A percentile compares a stretch with the other conserved stretches of the same genome.
phyloP scores from a whole-genome alignment of 2,888 invertebrate genomes.

The Lottia scabra region DNA sequence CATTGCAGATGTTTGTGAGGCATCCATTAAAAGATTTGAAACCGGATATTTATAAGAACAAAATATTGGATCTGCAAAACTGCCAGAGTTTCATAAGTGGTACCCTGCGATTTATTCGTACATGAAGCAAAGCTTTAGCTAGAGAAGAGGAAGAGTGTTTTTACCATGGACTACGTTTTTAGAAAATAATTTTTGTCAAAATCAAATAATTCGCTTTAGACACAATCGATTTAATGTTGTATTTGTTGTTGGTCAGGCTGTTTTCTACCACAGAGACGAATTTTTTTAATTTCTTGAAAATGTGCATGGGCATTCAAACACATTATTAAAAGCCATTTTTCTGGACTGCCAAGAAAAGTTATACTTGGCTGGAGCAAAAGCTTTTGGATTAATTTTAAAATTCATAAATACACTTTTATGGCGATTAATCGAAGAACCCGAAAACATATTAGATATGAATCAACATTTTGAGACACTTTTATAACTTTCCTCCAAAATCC shows the following conservation, averaged over 20 bases:
- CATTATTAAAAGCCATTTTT: conserved; percentile 27
- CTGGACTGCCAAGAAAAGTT: conserved; percentile 31
- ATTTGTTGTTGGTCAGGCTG: conserved; percentile 24
- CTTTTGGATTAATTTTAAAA: conserved; percentile 32
- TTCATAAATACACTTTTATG: conserved; percentile 22
- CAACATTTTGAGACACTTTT: neutral
- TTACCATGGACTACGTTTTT: conserved; percentile 21
- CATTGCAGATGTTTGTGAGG: conserved; percentile 27
- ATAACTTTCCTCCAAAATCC: neutral
- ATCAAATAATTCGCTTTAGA: conserved; percentile 27
- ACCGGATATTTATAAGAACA: conserved; percentile 12
- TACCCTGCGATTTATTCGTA: conserved; percentile 19
- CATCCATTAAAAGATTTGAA: conserved; percentile 21
- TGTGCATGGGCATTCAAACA: conserved; percentile 22
- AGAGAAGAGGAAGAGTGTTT: conserved; percentile 29
- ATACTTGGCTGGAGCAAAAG: conserved; percentile 33
- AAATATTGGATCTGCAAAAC: neutral
- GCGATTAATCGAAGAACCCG: conserved; percentile 17
- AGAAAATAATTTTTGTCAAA: conserved; percentile 11
- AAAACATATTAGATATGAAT: conserved; percentile 19
- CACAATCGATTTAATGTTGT: conserved; percentile 37
- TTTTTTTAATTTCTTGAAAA: conserved; percentile 25
- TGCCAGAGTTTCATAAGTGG: conserved; percentile 23
- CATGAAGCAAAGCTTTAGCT: conserved; percentile 30
- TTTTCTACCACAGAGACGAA: conserved; percentile 28